Percentiles rank a stretch among this genome's conserved stretches.
These are phyloP conservation scores for Epiblema foenella DNA, from an alignment of 2,888 invertebrate genomes.

Conservation along the genomic window DNA sequence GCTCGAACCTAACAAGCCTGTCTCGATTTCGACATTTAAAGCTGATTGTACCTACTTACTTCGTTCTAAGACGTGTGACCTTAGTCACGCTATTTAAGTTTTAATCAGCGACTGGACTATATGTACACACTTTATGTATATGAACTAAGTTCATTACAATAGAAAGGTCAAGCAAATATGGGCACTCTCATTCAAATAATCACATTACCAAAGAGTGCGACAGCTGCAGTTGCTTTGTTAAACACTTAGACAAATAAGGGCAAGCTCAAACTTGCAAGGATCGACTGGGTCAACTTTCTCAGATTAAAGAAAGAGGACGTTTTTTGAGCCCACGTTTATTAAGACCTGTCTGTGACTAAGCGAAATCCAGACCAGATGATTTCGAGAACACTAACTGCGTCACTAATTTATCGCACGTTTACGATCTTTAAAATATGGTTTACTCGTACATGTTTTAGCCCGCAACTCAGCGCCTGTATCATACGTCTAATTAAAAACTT, in stretches of 20 bases:
- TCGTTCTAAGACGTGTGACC: constrained; percentile 17
- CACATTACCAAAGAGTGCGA: constrained; percentile 37
- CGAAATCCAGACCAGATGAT: constrained; percentile 31
- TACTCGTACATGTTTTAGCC: background rate
- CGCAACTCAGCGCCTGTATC: background rate
- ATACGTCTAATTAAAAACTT: background rate
- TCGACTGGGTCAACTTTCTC: constrained; percentile 30
- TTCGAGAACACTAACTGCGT: constrained; percentile 34
- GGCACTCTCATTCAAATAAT: constrained; percentile 41
- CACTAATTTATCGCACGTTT: constrained; percentile 37
- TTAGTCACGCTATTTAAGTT: constrained; percentile 29
- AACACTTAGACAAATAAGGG: constrained; percentile 41
- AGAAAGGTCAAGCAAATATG: constrained; percentile 41
- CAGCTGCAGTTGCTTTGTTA: constrained; percentile 41
- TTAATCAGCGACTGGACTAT: constrained; percentile 23
- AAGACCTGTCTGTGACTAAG: constrained; percentile 15
- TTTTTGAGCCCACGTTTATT: constrained; percentile 31
- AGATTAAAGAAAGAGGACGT: constrained; percentile 15
- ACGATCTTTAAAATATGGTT: constrained; percentile 6
- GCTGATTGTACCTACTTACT: constrained; percentile 10
- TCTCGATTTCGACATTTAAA: background rate
- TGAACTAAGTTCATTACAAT: constrained; percentile 33
- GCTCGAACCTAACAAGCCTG: background rate
- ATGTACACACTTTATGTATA: constrained; percentile 16
- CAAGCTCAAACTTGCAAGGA: constrained; percentile 26